Base-by-base conservation (phyloP, 2,888 invertebrate genomes). In the Lycia hirtaria region DNA sequence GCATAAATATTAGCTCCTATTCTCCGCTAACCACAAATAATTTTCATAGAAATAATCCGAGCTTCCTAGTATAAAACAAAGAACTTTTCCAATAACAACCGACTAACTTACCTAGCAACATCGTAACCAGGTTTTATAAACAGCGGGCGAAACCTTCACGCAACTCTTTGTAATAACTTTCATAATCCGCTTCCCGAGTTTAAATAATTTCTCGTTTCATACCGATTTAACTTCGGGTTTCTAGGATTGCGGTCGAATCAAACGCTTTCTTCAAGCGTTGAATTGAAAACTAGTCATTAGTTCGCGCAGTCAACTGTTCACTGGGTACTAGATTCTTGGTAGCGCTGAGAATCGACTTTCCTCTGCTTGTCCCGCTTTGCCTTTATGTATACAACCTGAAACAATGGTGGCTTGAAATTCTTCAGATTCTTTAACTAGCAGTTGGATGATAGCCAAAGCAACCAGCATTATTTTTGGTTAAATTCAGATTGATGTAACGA, bases 351-450 rank as follows among this genome's bases (percentile, higher is more conserved):
- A 47, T 45, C 28, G 47, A 47, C 69, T 62, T 66, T 62, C 56
- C 66, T 72, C 65, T 67, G 67, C 69, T 68, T 62, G n/a, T n/a
- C n/a, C n/a, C n/a, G n/a, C n/a, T n/a, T n/a, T n/a, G 67, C 68
- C 70, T 76, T 75, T 79, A 74, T 73, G 67, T 71, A 74, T 78
- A 80, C 71, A 80, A 83, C 80, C 81, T 82, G 85, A 84, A 82
- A 84, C 84, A 82, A 81, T 79, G 78, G 79, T 76, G 75, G 75
- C 76, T 78, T 60, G 76, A 81, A 84, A 81, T 78, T 82, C 82
- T 74, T 79, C 74, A 80, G 83, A 78, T 87, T 86, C 86, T 84
- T 86, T 88, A 86, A 88, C 90, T 88, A 88, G 89, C 81, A 78
- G 71, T 87, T 88, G 89, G 89, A 81, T 76, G 76, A 72, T 65